Percentiles rank a stretch among this genome's conserved stretches.
Conservation (phyloP, 2,888 invertebrate genomes). For the Ichneumoninae sp. region DNA sequence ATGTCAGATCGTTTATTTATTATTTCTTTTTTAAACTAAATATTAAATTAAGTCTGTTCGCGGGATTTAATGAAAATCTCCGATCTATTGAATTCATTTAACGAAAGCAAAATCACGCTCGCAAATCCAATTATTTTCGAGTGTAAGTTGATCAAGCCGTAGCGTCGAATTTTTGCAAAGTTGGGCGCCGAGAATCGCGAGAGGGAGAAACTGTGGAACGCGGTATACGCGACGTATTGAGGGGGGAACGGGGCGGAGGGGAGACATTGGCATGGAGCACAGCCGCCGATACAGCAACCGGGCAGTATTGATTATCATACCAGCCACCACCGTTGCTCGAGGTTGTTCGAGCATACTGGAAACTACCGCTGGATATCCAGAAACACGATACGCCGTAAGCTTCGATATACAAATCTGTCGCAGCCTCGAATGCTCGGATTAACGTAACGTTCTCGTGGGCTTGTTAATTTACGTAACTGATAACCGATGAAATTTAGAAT, state of each 20-base stretch:
- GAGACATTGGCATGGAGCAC: conserved; percentile 51
- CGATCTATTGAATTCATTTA: not conserved
- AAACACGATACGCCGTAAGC: conserved; percentile 39
- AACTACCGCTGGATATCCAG: conserved; percentile 51
- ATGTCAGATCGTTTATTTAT: not conserved
- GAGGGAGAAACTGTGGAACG: not conserved
- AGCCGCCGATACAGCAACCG: conserved; percentile 52
- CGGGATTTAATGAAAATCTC: not conserved
- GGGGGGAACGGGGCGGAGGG: conserved; percentile 5
- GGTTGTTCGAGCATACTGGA: conserved; percentile 51
- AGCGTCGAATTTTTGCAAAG: not conserved
- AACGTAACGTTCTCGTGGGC: conserved; percentile 37
- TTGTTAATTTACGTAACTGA: conserved; percentile 40
- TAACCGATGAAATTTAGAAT: conserved; percentile 15
- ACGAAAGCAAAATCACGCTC: not conserved
- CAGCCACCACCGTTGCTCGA: conserved; percentile 50
- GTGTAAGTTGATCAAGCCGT: not conserved
- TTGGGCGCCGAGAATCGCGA: conserved; percentile 22
- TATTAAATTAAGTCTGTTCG: not conserved
- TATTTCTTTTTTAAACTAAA: not conserved
- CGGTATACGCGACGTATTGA: not conserved
- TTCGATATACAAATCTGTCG: conserved; percentile 11
- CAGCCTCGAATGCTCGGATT: conserved; percentile 18
- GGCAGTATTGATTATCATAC: conserved; percentile 61
- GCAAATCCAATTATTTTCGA: not conserved